A percentile compares a stretch with the other conserved stretches of the same genome.
phyloP scores from a whole-genome alignment of 1,140 invertebrate species.

The Episyrphus balteatus region DNA sequence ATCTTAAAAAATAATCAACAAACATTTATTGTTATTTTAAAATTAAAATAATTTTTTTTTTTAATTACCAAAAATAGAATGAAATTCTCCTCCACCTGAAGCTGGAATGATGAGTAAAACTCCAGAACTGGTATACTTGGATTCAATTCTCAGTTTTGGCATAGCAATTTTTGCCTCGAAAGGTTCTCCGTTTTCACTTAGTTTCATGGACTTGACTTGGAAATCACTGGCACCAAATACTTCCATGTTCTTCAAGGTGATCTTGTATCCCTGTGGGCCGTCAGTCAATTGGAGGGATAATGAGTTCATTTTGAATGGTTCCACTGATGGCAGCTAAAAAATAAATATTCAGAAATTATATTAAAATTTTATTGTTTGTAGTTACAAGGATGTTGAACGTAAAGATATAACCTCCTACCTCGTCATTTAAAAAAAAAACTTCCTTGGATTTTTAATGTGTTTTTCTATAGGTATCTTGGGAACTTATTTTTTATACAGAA shows the following conservation, averaged over 20 bases:
- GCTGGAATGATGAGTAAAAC: slow-evolving; percentile 59
- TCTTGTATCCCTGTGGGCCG: slow-evolving; percentile 57
- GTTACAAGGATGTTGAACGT: background rate
- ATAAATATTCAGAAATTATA: background rate
- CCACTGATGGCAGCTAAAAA: slow-evolving; percentile 49
- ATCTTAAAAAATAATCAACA: slow-evolving; percentile 31
- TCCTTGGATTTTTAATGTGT: too few species aligned
- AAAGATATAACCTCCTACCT: too few species aligned
- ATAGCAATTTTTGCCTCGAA: slow-evolving; percentile 55
- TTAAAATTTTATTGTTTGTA: background rate
- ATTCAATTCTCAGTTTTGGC: slow-evolving; percentile 53
- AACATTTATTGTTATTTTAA: background rate
- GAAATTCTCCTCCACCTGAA: slow-evolving; percentile 58
- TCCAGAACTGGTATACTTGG: slow-evolving; percentile 58
- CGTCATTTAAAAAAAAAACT: background rate
- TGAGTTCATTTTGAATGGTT: slow-evolving; percentile 60
- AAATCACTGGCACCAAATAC: slow-evolving; percentile 59
- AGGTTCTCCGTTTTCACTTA: slow-evolving; percentile 45
- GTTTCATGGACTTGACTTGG: slow-evolving; percentile 49
- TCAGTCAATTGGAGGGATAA: slow-evolving; percentile 54
- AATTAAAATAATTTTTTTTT: background rate
- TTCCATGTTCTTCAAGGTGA: slow-evolving; percentile 53
- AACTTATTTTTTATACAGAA: too few species aligned
- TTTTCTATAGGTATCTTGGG: too few species aligned
- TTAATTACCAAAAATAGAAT: slow-evolving; percentile 47